Conservation (phyloP, 2,888 invertebrate genomes). For the Horisme vitalbata region DNA sequence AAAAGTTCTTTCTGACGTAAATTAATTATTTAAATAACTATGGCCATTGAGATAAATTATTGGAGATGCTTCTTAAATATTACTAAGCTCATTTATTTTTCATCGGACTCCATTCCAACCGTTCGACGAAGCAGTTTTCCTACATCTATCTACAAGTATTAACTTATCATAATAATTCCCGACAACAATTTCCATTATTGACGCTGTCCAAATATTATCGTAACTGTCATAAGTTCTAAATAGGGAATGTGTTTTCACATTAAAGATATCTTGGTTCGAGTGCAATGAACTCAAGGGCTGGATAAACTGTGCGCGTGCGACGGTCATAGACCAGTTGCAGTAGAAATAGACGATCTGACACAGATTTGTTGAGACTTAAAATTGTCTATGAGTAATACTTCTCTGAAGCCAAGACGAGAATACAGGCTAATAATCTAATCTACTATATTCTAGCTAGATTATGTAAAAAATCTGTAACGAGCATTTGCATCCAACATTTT, state of each 20-base stretch:
- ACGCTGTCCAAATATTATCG: slow-evolving; percentile 51
- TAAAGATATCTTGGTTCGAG: slow-evolving; percentile 53
- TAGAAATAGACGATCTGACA: slow-evolving; percentile 35
- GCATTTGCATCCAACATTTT: no score
- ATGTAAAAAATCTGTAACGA: no score
- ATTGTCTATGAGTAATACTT: slow-evolving; percentile 30
- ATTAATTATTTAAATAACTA: no score
- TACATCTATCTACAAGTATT: no score
- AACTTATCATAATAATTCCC: no score
- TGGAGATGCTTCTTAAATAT: no score
- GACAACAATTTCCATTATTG: slow-evolving; percentile 40
- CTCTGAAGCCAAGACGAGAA: slow-evolving; percentile 28
- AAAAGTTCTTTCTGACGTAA: no score
- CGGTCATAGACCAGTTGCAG: slow-evolving; percentile 32
- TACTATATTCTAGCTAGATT: slow-evolving; percentile 3
- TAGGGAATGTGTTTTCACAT: slow-evolving; percentile 56
- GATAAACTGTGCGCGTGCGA: slow-evolving; percentile 47
- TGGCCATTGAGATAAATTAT: no score
- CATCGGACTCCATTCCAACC: no score
- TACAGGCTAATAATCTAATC: slow-evolving; percentile 12
- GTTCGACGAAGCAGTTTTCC: no score
- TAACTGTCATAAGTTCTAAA: slow-evolving; percentile 50
- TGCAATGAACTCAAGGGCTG: slow-evolving; percentile 56
- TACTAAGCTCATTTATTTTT: no score
- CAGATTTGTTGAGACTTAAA: slow-evolving; percentile 32